phyloP scores from a whole-genome alignment of 2,113 vertebrate genomes.

The Nestor notabilis region DNA sequence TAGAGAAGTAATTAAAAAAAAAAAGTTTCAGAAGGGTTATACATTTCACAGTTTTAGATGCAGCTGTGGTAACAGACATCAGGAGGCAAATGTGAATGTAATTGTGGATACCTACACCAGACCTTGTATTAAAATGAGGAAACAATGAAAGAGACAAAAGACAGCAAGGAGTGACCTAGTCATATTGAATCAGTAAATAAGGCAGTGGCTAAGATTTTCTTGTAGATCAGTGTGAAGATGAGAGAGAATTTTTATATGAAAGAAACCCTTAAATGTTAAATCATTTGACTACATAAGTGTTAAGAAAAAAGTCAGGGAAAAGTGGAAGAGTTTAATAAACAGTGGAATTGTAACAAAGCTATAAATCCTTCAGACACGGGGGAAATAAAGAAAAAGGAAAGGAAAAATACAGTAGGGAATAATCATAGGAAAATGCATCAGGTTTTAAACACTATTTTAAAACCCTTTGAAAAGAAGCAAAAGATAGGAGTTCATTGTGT shows the following conservation, averaged over 20 bases:
- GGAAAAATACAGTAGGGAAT: background rate
- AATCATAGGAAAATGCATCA: background rate
- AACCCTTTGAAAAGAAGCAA: background rate
- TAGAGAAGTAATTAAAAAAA: background rate
- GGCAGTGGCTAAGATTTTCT: background rate
- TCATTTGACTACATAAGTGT: background rate
- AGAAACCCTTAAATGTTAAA: background rate
- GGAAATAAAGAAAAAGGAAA: background rate
- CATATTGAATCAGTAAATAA: background rate
- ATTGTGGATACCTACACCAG: background rate
- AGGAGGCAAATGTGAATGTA: background rate
- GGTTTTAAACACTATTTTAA: background rate
- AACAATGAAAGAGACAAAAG: background rate
- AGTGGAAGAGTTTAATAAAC: background rate
- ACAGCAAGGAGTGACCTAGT: background rate
- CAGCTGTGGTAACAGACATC: background rate
- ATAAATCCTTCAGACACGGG: conserved; percentile 17
- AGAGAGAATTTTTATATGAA: background rate
- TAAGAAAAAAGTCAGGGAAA: background rate
- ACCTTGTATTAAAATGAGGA: background rate
- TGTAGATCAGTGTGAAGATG: background rate
- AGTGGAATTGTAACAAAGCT: background rate
- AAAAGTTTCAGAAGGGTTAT: background rate
- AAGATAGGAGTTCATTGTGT: background rate
- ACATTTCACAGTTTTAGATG: background rate